Evolutionary conservation across 2,888 invertebrate species (phyloP).

Genomic region (Melipona beecheii): DNA sequence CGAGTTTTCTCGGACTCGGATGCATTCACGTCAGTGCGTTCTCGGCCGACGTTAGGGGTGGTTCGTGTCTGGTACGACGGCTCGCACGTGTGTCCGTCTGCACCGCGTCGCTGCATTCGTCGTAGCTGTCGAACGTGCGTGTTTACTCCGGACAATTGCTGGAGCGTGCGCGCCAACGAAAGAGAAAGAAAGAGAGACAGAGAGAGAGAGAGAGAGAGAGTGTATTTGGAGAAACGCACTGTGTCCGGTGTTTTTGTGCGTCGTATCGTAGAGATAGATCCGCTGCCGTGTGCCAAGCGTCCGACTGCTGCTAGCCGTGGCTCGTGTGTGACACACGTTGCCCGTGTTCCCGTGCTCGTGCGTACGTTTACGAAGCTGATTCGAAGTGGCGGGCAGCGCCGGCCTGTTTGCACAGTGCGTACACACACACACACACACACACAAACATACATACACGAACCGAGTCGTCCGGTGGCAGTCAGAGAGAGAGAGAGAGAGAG

Average conservation of each 20-base stretch:
- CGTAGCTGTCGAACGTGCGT: not conserved
- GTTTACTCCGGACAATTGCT: not conserved
- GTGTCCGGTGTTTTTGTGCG: constrained; percentile 24
- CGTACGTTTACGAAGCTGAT: constrained; percentile 59
- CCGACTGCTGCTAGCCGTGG: constrained; percentile 4
- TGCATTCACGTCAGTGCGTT: constrained; percentile 70
- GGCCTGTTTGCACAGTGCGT: constrained; percentile 25
- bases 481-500: constrained; percentile 15
- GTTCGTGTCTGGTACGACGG: constrained; percentile 31
- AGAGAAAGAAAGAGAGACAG: not conserved
- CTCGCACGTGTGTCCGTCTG: constrained; percentile 58
- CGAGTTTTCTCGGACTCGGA: constrained; percentile 55
- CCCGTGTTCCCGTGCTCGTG: constrained; percentile 17
- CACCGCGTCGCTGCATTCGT: constrained; percentile 5
- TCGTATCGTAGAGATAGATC: constrained; percentile 11
- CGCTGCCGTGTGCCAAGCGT: constrained; percentile 43
- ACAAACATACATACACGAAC: constrained; percentile 4
- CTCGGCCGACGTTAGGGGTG: constrained; percentile 55
- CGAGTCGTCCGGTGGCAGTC: constrained; percentile 3
- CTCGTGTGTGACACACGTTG: constrained; percentile 53
- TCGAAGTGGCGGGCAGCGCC: constrained; percentile 56
- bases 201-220: constrained; percentile 14
- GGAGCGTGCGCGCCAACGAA: constrained; percentile 25
- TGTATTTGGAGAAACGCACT: constrained; percentile 50
- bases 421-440: constrained; percentile 4